Conservation (phyloP, 2,888 invertebrate species). For the Drosophila anomelani region DNA sequence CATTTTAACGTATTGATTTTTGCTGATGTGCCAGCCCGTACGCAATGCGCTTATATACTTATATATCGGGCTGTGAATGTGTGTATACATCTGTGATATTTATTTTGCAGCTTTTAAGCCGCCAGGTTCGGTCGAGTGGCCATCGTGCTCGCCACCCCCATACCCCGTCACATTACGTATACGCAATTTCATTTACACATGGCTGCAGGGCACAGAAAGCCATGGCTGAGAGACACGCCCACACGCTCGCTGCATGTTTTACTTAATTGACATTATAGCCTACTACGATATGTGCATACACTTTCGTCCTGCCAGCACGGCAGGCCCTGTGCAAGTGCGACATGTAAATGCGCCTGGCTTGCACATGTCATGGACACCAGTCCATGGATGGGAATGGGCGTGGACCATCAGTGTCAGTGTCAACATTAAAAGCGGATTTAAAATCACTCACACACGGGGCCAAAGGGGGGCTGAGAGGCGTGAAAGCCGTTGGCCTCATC, state of each 20-base stretch:
- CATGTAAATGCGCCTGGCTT: slow-evolving; percentile 76
- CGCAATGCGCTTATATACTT: slow-evolving; percentile 11
- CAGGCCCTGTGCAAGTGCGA: slow-evolving; percentile 56
- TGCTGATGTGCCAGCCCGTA: slow-evolving; percentile 24
- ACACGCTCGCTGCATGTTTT: slow-evolving; percentile 38
- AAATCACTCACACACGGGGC: slow-evolving; percentile 75
- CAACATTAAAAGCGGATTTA: slow-evolving; percentile 84
- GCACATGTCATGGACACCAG: slow-evolving; percentile 63
- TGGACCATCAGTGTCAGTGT: slow-evolving; percentile 81
- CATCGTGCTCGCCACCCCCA: background rate
- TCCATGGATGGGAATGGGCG: slow-evolving; percentile 31
- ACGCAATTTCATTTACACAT: slow-evolving; percentile 76
- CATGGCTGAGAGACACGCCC: slow-evolving; percentile 51
- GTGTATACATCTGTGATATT: slow-evolving; percentile 22
- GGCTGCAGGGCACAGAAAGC: slow-evolving; percentile 69
- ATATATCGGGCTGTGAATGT: background rate
- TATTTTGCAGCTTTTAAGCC: slow-evolving; percentile 74
- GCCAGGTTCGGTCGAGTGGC: slow-evolving; percentile 67
- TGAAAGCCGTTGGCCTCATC: slow-evolving; percentile 67
- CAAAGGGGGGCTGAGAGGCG: slow-evolving; percentile 55
- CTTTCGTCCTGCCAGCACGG: slow-evolving; percentile 42
- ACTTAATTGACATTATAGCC: slow-evolving; percentile 82
- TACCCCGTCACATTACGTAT: slow-evolving; percentile 61
- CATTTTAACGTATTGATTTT: slow-evolving; percentile 83
- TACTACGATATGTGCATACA: slow-evolving; percentile 78